Evolutionary conservation across 2,113 vertebrate species (phyloP), one percentile per base, ranked within the genome.

Genomic region (Vulpes vulpes): DNA sequence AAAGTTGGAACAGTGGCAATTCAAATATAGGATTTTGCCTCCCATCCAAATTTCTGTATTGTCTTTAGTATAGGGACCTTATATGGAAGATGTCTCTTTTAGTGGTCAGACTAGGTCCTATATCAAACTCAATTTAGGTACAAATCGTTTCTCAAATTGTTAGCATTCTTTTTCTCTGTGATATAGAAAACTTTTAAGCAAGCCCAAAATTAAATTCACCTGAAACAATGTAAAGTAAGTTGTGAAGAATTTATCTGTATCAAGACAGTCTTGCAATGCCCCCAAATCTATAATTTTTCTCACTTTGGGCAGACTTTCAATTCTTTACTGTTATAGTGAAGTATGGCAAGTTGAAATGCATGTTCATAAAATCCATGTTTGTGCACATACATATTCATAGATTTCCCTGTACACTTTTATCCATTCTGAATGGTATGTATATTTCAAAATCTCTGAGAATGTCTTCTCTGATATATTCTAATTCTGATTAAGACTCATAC

Each of bases 311-410:
- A 78, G 12, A 67, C 55, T 94, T 86, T 82, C 73, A 73, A 53
- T 76, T 92, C 30, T 95, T 86, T n/a, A 92, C 23, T 64, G 5
- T 20, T 95, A 7, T 25, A 92, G 2, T 64, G 8, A 94, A 64
- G 20, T 74, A 57, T 30, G n/a, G 20, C 81, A 74, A 86, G 27
- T 64, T 89, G 20, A 94, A 93, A 74, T 81, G 43, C 25, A 67
- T 67, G 78, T 49, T 89, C 14, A 91, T 62, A 94, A 91, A 91
- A 74, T 69, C 53, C 38, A 35, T 80, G 9, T 92, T 95, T 95
- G 79, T 90, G 16, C 8, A 90, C n/a, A 60, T 81, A 69, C 53
- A 89, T 92, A 62, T 89, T 89, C 73, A 96, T 27, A 96, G n/a
- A 73, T 64, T 89, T 51, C 6, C 23, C 23, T 80, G 51, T 16